Conservation (phyloP, 2,888 invertebrate species). For the Xestia xanthographa region DNA sequence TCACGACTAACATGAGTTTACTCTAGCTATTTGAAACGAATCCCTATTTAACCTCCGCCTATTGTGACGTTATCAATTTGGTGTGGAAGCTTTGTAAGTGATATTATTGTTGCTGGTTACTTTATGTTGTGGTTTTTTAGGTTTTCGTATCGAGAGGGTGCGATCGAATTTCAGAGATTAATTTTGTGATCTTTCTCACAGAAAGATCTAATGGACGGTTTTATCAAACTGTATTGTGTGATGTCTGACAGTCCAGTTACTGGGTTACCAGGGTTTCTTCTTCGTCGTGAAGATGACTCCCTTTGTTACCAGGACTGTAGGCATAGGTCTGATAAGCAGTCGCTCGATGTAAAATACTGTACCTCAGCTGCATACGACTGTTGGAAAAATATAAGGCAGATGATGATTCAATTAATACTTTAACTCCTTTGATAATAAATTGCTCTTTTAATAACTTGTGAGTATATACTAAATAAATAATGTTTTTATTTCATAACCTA, state of each 20-base stretch:
- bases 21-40: conserved; percentile 53
- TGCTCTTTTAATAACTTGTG: neutral
- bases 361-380: neutral
- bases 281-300: too few species aligned
- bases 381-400: neutral
- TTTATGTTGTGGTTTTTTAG: conserved; percentile 13
- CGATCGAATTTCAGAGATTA: neutral
- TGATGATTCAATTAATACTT: neutral
- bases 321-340: neutral
- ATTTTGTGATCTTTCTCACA: neutral
- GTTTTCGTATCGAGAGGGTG: neutral
- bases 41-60: conserved; percentile 51
- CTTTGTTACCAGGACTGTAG: neutral
- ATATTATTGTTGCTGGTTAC: conserved; percentile 28
- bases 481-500: neutral
- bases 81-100: conserved; percentile 38
- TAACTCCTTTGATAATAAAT: too few species aligned
- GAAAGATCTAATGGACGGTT: neutral
- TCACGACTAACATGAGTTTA: conserved; percentile 50
- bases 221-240: neutral
- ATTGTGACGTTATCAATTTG: conserved; percentile 54
- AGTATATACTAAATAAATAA: neutral
- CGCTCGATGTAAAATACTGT: neutral
- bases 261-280: neutral
- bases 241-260: neutral